Evolutionary conservation across 1,140 invertebrate genomes (phyloP), one percentile per base, ranked within the genome.

Genomic region (Halictus rubicundus): DNA sequence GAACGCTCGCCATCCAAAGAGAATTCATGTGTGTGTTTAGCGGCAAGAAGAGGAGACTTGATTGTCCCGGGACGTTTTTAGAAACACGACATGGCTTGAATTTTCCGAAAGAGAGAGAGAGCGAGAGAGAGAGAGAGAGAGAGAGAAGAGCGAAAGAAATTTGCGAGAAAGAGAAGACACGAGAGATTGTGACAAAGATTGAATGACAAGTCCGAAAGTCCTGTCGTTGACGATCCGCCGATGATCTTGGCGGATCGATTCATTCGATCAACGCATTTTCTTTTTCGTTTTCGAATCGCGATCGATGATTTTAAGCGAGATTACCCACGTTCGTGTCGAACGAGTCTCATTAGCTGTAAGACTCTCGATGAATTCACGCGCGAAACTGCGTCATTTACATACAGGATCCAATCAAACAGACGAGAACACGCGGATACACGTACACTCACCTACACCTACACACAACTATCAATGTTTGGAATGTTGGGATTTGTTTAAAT

Each of bases 401-500:
- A 79, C 74, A 73, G 54, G 49, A 80, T 71, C 74, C 68, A 60
- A 23, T 57, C n/a, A 25, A 37, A 21, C 9, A 73, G 9, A 61
- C 60, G 66, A 23, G 61, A 23, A 49, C 27, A 54, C 12, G 39
- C 21, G 21, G 14, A 39, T 42, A 59, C 66, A 68, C 8, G 23
- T 52, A 68, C n/a, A 73, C 10, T 64, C 19, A 63, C 21, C 49
- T 37, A 76, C 54, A 69, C 65, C 49, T 70, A 68, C 68, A 80
- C 80, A 82, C 79, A 77, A 79, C 85, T 89, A 92, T 92, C 85
- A 88, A 91, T 92, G 90, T 92, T 92, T 92, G 84, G 85, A 91
- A 91, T 89, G 91, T 92, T 92, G 90, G 84, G 82, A 90, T 92
- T 92, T 91, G 90, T 91, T 91, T 92, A 90, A 92, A 92, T 90